Evolutionary conservation across 92 coral and sea anemone species (phyloP), one percentile per base, ranked within the genome.

Genomic region (Palythoa caribaeorum): DNA sequence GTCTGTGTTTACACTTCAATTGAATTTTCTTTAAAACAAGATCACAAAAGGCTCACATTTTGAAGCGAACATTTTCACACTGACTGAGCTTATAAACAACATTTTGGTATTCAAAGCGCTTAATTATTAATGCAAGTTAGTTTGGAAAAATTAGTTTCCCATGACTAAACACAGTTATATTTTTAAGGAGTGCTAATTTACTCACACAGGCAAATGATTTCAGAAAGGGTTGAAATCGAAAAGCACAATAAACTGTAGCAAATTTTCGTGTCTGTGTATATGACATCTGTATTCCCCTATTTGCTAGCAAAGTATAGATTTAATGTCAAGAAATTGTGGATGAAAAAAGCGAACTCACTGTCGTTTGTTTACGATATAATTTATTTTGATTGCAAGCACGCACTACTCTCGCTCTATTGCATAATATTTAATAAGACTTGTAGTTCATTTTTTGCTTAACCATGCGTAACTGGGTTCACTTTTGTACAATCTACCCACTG

Each of bases 1-100:
- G 38, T 20, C 73, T 44, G 85, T 19, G 75, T 60, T 79, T 60
- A 39, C 73, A 60, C 69, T 14, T 79, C 2, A 16, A 65, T 19
- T 10, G 60, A 10, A 21, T 40, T 63, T 73, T 19, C 38, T 68
- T 60, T 36, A 19, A 63, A 63, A 37, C 38, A 38, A 59, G 71
- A 40, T 59, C 11, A 53, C 68, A 54, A 28, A 77, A 21, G 68
- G n/a, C 66, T 11, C 20, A 50, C 60, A n/a, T 44, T 38, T 63
- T 63, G 39, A 12, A 35, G n/a, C 75, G 14, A 35, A 70, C 28
- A 10, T 2, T 37, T 20, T 5, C 20, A 16, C 16, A 52, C 10
- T 21, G 12, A 77, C 47, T 52, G 68, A n/a, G 5, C 19, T 8
- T 54, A 54, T 53, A 77, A 77, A 77, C 83, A 77, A 54, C 20